Base-by-base conservation (phyloP, 64 coral and sea anemone species). In the Porites australiensis region DNA sequence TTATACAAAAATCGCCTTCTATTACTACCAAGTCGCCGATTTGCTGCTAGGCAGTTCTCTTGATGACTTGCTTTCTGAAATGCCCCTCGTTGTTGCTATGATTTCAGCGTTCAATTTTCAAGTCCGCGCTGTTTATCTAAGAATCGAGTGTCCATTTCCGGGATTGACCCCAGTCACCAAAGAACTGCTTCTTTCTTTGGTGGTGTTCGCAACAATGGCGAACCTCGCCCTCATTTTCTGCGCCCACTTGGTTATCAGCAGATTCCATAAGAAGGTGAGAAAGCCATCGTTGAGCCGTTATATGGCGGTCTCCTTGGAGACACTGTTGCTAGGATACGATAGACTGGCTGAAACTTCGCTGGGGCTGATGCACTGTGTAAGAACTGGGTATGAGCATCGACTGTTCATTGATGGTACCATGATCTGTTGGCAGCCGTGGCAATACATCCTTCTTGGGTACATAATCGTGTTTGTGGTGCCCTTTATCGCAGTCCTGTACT, bases 131-230 rank as follows among this genome's bases (percentile, higher is more conserved):
- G 19, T 89, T 64, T 21, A 82, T 45, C 57, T 47, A 60, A 79
- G 70, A 21, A 79, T 96, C 61, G 87, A 87, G 5, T 96, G 95
- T 67, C 91, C 95, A 43, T 90, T 96, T 65, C 63, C 87, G 37
- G 95, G 95, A 54, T n/a, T 96, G 20, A 90, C 95, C 46, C 90
- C 82, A 8, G 90, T 93, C 13, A 96, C 95, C 4, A 96, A 96
- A 82, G 79, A 96, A 67, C 75, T 96, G 61, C 88, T 93, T 64
- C 73, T 72, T 7, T 94, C 86, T 5, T 6, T 82, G 8, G 20
- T 44, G 37, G 92, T 94, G 13, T 82, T 94, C 46, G 54, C 44
- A 5, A 85, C 82, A 57, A 94, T 94, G 84, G 64, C 57, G 12
- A 69, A 58, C 13, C 50, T 94, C 23, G 27, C 72, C 3, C 2